Evolutionary conservation across 2,797 vertebrate genomes (phyloP).

Genomic region (Parotocinclus haroldoi): DNA sequence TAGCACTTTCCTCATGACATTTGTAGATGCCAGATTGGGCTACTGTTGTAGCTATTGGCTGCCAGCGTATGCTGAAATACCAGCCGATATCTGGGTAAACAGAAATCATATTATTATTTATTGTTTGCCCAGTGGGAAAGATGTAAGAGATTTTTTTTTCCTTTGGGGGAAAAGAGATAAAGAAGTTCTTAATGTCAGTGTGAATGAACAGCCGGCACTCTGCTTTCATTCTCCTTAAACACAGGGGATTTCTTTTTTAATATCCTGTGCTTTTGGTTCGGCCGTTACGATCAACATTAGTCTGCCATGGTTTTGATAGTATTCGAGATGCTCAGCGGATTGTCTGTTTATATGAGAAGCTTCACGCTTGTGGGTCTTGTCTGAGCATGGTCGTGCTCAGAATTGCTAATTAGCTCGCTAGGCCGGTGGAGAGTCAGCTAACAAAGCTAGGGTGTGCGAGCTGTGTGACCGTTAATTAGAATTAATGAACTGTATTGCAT

Average conservation of each 20-base stretch:
- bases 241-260: conserved; percentile 66
- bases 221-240: conserved; percentile 52
- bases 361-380: conserved; percentile 48
- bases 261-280: conserved; percentile 63
- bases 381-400: conserved; percentile 42
- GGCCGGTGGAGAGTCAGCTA: conserved; percentile 40
- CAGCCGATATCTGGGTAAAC: conserved; percentile 90
- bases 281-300: conserved; percentile 43
- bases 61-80: conserved; percentile 79
- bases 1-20: conserved; percentile 81
- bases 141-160: conserved; percentile 66
- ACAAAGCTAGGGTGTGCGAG: conserved; percentile 42
- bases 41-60: conserved; percentile 77
- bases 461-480: conserved; percentile 51
- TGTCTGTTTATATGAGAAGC: conserved; percentile 54
- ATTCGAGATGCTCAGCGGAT: conserved; percentile 53
- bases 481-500: conserved; percentile 52
- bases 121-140: conserved; percentile 76
- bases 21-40: conserved; percentile 87
- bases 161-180: conserved; percentile 79
- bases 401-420: conserved; percentile 58
- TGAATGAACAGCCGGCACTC: conserved; percentile 63
- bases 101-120: conserved; percentile 88
- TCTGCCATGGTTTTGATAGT: conserved; percentile 50
- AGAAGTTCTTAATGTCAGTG: conserved; percentile 91